A percentile compares a stretch with the other conserved stretches of the same genome.
Conservation (phyloP, 1,140 invertebrate species). For the Halictus rubicundus region DNA sequence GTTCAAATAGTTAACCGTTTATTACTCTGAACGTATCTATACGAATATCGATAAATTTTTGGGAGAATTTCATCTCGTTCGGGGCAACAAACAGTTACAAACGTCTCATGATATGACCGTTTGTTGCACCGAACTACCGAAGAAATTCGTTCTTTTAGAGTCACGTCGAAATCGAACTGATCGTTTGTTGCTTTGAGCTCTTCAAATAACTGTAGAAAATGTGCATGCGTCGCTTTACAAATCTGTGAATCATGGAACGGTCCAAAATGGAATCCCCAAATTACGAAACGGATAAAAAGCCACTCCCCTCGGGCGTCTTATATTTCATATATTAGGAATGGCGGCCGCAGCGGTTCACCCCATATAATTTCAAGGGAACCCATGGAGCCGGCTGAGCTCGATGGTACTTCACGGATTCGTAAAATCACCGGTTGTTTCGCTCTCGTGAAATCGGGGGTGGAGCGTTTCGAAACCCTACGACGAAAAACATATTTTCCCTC, state of each 20-base stretch:
- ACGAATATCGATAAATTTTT: no score
- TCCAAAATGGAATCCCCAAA: neutral
- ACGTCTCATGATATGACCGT: no score
- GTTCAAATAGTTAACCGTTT: no score
- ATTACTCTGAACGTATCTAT: no score
- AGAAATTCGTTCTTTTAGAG: no score
- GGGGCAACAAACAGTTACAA: no score
- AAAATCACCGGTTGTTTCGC: slow-evolving; percentile 45
- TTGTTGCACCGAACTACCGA: no score
- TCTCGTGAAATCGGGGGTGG: slow-evolving; percentile 49
- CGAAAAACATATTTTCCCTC: slow-evolving; percentile 19
- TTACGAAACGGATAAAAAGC: neutral
- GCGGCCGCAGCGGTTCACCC: slow-evolving; percentile 20
- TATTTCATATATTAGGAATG: slow-evolving; percentile 22
- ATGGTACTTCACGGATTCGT: slow-evolving; percentile 46
- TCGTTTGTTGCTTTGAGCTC: no score
- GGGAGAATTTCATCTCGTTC: no score
- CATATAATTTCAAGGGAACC: slow-evolving; percentile 45
- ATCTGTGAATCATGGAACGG: neutral
- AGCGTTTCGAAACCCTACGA: slow-evolving; percentile 26
- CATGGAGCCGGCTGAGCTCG: neutral
- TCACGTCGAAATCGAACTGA: no score
- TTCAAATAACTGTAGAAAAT: no score
- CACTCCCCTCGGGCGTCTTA: neutral
- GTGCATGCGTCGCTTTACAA: no score